Conservation (phyloP, 2,113 vertebrate species). For the Orthonyx spaldingii region DNA sequence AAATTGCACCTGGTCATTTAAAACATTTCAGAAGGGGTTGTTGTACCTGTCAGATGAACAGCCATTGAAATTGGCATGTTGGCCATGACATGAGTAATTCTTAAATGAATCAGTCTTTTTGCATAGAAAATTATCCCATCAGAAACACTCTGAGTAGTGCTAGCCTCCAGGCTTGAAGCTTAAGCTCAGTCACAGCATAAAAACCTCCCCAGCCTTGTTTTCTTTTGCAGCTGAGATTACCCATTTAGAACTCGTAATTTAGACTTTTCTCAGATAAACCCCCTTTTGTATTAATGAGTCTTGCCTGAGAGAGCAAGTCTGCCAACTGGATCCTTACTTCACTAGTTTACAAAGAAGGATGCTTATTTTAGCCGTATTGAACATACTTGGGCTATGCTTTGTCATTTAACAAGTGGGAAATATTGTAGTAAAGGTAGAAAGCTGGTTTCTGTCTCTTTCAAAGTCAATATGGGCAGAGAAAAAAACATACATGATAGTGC, state of each 20-base stretch:
- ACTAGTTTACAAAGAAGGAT: neutral
- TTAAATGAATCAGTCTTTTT: slow-evolving; percentile 20
- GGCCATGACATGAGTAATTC: neutral
- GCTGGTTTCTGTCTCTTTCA: neutral
- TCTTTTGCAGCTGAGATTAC: slow-evolving; percentile 19
- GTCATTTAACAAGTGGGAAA: neutral
- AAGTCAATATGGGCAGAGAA: neutral
- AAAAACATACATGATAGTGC: neutral
- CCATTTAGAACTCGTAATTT: neutral
- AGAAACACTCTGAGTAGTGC: neutral
- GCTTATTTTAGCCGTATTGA: slow-evolving; percentile 8
- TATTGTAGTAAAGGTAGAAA: neutral
- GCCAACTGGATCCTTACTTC: neutral
- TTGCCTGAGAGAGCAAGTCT: neutral
- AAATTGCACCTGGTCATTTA: neutral
- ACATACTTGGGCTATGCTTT: neutral
- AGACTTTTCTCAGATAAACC: slow-evolving; percentile 11
- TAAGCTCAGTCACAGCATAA: neutral
- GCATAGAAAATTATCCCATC: slow-evolving; percentile 37
- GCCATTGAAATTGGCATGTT: neutral
- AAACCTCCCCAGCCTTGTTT: neutral
- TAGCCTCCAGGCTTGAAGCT: slow-evolving; percentile 19
- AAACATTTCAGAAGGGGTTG: neutral
- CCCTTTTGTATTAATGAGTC: neutral
- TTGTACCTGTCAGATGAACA: neutral